These are phyloP conservation scores for Tauraco erythrolophus DNA, from an alignment of 2,113 vertebrate species.

Conservation along the genomic window DNA sequence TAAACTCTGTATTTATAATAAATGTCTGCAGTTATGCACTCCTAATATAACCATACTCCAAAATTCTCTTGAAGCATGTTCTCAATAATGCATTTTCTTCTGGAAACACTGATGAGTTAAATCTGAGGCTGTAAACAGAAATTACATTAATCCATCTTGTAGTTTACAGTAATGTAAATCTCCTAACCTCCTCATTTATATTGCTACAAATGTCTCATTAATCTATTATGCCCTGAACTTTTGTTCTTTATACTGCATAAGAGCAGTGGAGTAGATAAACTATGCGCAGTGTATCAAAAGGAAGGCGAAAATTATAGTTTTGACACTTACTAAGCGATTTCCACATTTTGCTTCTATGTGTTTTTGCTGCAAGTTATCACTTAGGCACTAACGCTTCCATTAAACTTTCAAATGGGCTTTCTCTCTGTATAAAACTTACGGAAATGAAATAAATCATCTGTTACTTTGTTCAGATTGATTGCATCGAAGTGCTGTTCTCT, in stretches of 20 bases:
- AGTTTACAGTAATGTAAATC: constrained; percentile 53
- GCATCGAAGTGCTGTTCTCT: background rate
- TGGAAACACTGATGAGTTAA: constrained; percentile 62
- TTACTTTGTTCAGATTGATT: background rate
- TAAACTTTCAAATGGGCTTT: constrained; percentile 50
- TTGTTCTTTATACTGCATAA: background rate
- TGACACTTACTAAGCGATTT: constrained; percentile 60
- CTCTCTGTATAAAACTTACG: background rate
- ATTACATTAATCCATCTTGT: constrained; percentile 72
- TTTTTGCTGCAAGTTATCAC: constrained; percentile 13
- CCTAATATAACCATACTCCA: background rate
- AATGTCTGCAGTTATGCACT: background rate
- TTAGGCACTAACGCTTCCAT: constrained; percentile 1
- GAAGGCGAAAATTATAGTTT: constrained; percentile 45
- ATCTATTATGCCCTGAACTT: constrained; percentile 40
- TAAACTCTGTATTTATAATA: background rate
- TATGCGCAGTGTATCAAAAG: background rate
- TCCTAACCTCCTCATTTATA: constrained; percentile 57
- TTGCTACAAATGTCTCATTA: constrained; percentile 46
- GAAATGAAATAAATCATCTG: background rate
- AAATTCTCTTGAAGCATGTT: background rate
- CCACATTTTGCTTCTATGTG: background rate
- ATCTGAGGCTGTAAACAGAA: constrained; percentile 49
- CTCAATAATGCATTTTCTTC: constrained; percentile 40
- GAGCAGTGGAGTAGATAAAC: constrained; percentile 40